Evolutionary conservation across 2,888 invertebrate genomes (phyloP), one percentile per base, ranked within the genome.

Genomic region (Pediacus dermestoides): DNA sequence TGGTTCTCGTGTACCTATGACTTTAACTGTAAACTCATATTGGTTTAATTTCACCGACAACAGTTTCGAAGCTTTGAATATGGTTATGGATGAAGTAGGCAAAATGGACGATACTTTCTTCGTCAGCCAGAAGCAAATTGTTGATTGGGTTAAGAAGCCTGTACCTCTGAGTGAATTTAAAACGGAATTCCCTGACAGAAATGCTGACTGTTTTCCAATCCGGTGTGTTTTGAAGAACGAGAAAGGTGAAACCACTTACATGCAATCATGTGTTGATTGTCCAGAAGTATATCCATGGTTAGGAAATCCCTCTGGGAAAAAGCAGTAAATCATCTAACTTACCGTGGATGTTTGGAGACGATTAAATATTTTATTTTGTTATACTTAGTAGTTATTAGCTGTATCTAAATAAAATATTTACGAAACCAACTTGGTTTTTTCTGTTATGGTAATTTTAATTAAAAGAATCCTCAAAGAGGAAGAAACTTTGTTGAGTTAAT

Each of bases 231-330:
- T 67, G 27, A 58, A 49, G 2, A 44, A 40, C 2, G 35, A 22
- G 7, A 42, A 45, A 6, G 50, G 52, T 2, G 52, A 60, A 28
- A 52, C 45, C 3, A 60, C 67, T 39, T 67, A 67, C 48, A 70
- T 73, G 67, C 55, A 44, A 7, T 55, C 63, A 4, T 74, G 74
- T 45, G 53, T 50, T 4, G n/a, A 44, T 1, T 74, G 74, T 44
- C 74, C 74, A 1, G 30, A 50, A 2, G 50, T 50, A 1, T 74
- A 70, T 48, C 74, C 74, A 16, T 73, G 73, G 71, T 31, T 72
- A 2, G 60, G 58, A 2, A 71, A 74, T 60, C 71, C 70, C 16
- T 39, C 60, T 8, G 72, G 72, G 33, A 34, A 46, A 42, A 7
- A 18, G n/a, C n/a, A n/a, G n/a, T n/a, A n/a, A n/a, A n/a, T n/a